Evolutionary conservation across 2,113 vertebrate genomes (phyloP), one percentile per base, ranked within the genome.

Genomic region (Megatriorchis doriae): DNA sequence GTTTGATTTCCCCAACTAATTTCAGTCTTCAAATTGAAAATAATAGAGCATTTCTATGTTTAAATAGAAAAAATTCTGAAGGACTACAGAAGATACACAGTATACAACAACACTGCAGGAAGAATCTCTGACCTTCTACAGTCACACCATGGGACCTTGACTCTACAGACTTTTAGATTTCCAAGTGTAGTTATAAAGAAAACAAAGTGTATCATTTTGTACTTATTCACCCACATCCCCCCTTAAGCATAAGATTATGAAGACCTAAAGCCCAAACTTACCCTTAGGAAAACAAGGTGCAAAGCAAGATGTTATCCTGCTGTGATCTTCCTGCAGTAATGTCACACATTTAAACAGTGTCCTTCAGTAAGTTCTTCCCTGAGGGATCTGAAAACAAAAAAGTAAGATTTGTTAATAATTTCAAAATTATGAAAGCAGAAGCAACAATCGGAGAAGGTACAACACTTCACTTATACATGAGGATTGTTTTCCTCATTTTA

Each of bases 261-360:
- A 94, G 26, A 66, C 38, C 82, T 84, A 48, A 75, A 92, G 86
- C 32, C 45, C 58, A 66, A 75, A 96, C 93, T 96, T 70, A 97
- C 94, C 89, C 80, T 87, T 94, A 62, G 59, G 92, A 90, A 94
- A 96, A 92, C 58, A 93, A 91, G 78, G 96, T 94, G 87, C 90
- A 92, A 96, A 91, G 87, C 71, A 88, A 92, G 85, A 83, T 61
- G 45, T 53, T 84, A 87, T 61, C 86, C 94, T 89, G 85, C 81
- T 95, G 95, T 50, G 66, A 92, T 96, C 82, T 91, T 95, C 93
- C 88, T 90, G 86, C 77, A 96, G 81, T 90, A 77, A 96, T 48
- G 81, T 93, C 97, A 96, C 61, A 96, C 93, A 96, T 97, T 96
- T 96, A 97, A 96, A 88, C 81, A 40, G 79, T 90, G 94, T 86